phyloP scores from a whole-genome alignment of 1,140 invertebrate species.

The Hyles euphorbiae region DNA sequence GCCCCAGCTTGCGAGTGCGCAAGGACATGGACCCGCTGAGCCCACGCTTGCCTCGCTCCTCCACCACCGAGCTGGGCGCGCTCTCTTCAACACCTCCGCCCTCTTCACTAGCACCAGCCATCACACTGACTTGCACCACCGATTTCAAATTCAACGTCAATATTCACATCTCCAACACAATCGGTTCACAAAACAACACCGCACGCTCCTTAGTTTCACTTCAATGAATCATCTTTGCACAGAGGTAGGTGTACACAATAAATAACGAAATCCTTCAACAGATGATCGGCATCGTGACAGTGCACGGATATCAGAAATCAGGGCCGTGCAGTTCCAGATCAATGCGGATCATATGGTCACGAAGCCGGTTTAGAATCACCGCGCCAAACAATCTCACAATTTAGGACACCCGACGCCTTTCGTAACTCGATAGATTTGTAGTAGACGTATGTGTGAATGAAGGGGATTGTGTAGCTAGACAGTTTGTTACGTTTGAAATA shows the following conservation, averaged over 20 bases:
- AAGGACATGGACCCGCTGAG: slow-evolving; percentile 67
- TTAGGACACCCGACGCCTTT: slow-evolving; percentile 16
- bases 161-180: slow-evolving; percentile 57
- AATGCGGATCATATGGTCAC: slow-evolving; percentile 62
- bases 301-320: slow-evolving; percentile 46
- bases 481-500: slow-evolving; percentile 50
- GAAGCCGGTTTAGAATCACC: slow-evolving; percentile 44
- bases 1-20: slow-evolving; percentile 69
- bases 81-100: slow-evolving; percentile 42
- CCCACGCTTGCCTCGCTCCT: slow-evolving; percentile 50
- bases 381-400: slow-evolving; percentile 24
- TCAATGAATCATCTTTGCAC: slow-evolving; percentile 47
- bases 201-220: slow-evolving; percentile 44
- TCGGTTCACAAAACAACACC: slow-evolving; percentile 41
- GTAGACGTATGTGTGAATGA: slow-evolving; percentile 28
- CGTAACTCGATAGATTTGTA: slow-evolving; percentile 24
- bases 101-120: slow-evolving; percentile 63
- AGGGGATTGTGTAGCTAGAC: slow-evolving; percentile 35
- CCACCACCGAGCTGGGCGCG: slow-evolving; percentile 21
- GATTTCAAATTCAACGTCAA: slow-evolving; percentile 36
- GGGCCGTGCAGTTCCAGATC: slow-evolving; percentile 39
- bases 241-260: slow-evolving; percentile 30
- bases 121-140: slow-evolving; percentile 47
- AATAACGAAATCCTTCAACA: slow-evolving; percentile 32
- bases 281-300: slow-evolving; percentile 55